A percentile compares a stretch with the other conserved stretches of the same genome.
Conservation (phyloP, 1,140 invertebrate species). For the Lethrus apterus region DNA sequence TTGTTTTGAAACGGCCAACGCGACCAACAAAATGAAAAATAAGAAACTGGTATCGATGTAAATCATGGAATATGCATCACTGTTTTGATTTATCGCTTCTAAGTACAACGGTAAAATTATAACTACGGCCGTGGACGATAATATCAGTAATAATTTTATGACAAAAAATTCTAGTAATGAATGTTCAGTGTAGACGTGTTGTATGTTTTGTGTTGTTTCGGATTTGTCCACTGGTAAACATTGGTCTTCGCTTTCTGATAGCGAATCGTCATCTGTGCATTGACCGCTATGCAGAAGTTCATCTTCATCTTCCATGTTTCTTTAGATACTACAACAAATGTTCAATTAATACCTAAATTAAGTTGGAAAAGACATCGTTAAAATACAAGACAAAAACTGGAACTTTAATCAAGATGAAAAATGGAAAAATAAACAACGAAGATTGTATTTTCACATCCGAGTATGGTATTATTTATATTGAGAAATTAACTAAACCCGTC, state of each 20-base stretch:
- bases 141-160: slow-evolving; percentile 26
- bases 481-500: too few species aligned
- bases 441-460: too few species aligned
- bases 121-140: slow-evolving; percentile 27
- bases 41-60: slow-evolving; percentile 24
- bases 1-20: slow-evolving; percentile 22
- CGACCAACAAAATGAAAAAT: slow-evolving; percentile 20
- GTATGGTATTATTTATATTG: too few species aligned
- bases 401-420: too few species aligned
- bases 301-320: slow-evolving; percentile 24
- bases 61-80: slow-evolving; percentile 32
- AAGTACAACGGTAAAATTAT: slow-evolving; percentile 34
- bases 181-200: slow-evolving; percentile 20
- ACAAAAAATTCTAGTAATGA: slow-evolving; percentile 32
- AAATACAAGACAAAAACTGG: too few species aligned
- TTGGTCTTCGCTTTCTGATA: slow-evolving; percentile 23
- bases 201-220: slow-evolving; percentile 11
- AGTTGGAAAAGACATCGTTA: too few species aligned
- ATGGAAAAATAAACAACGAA: too few species aligned
- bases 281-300: slow-evolving; percentile 18
- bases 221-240: slow-evolving; percentile 21
- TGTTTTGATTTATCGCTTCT: slow-evolving; percentile 26
- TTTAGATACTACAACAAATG: too few species aligned
- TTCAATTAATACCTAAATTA: too few species aligned
- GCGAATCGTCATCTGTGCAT: slow-evolving; percentile 23